These are phyloP conservation scores for Drosophila bifasciata DNA, from an alignment of 1,140 invertebrate genomes.

Conservation along the genomic window DNA sequence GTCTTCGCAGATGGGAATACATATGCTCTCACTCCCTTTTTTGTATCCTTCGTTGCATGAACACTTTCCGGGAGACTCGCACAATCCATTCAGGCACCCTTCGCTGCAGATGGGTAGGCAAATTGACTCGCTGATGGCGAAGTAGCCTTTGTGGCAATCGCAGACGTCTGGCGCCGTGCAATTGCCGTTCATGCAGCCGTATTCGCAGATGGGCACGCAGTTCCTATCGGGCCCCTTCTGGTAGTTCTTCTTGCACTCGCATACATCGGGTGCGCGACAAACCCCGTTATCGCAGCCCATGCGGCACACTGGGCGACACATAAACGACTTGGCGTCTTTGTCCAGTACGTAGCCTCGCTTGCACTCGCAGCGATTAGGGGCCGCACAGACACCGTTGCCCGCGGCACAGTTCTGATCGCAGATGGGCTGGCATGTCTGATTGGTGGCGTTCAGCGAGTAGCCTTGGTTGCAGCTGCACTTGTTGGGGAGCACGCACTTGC, in stretches of 20 bases:
- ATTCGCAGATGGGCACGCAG: constrained; percentile 32
- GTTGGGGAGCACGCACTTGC: constrained; percentile 33
- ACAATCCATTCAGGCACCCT: constrained; percentile 13
- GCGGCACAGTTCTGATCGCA: constrained; percentile 28
- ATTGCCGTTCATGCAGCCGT: constrained; percentile 26
- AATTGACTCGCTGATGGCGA: not conserved
- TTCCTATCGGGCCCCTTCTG: constrained; percentile 80
- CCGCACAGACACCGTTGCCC: constrained; percentile 24
- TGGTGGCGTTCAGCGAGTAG: constrained; percentile 27
- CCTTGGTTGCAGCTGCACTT: constrained; percentile 47
- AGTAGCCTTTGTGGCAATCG: constrained; percentile 23
- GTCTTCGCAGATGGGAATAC: not conserved
- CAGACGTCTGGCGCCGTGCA: constrained; percentile 38
- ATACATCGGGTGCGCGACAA: constrained; percentile 50
- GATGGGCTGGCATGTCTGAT: constrained; percentile 35
- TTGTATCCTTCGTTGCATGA: constrained; percentile 1
- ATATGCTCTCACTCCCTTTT: constrained; percentile 8
- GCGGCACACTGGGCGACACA: constrained; percentile 47
- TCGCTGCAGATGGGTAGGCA: constrained; percentile 18
- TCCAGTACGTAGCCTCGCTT: constrained; percentile 22
- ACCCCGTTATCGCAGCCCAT: constrained; percentile 54
- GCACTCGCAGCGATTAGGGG: constrained; percentile 38
- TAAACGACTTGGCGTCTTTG: constrained; percentile 6
- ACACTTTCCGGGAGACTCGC: constrained; percentile 11
- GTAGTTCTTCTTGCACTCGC: constrained; percentile 77